A percentile compares a stretch with the other conserved stretches of the same genome.
Evolutionary conservation across 1,140 invertebrate species (phyloP).

Genomic region (Coenobita brevimanus): DNA sequence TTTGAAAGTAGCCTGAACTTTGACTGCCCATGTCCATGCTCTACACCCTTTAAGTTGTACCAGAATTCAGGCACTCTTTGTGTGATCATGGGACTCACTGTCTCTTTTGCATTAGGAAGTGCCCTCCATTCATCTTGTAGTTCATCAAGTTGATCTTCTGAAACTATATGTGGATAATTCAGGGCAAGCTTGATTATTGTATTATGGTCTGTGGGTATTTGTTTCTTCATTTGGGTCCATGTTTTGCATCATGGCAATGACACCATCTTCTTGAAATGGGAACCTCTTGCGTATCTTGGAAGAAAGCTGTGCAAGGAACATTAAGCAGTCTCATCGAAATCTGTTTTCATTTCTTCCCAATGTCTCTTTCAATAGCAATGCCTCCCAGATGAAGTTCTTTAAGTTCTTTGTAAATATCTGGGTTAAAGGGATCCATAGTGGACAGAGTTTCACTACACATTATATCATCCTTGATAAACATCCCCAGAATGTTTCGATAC

Average conservation of each 20-base stretch:
- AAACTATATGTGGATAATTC: neutral
- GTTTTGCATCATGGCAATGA: conserved; percentile 19
- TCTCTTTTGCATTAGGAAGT: neutral
- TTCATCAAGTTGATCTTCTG: no score
- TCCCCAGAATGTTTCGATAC: conserved; percentile 37
- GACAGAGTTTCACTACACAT: conserved; percentile 27
- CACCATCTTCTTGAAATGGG: conserved; percentile 11
- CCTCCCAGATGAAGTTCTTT: conserved; percentile 25
- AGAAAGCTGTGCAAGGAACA: no score
- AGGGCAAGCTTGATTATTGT: conserved; percentile 19
- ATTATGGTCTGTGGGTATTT: neutral
- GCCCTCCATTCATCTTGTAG: no score
- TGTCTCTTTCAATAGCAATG: no score
- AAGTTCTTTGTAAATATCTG: conserved; percentile 22
- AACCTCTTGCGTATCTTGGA: no score
- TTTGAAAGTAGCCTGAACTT: conserved; percentile 20
- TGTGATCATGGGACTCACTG: conserved; percentile 1
- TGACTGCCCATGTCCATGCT: conserved; percentile 6
- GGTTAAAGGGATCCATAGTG: conserved; percentile 13
- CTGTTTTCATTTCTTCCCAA: no score
- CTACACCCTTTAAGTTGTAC: neutral
- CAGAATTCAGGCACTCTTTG: conserved; percentile 22
- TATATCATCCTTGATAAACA: conserved; percentile 45
- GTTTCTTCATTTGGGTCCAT: conserved; percentile 19
- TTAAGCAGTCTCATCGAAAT: no score